Conservation (phyloP, 64 coral and sea anemone genomes). For the Montipora efflorescens region DNA sequence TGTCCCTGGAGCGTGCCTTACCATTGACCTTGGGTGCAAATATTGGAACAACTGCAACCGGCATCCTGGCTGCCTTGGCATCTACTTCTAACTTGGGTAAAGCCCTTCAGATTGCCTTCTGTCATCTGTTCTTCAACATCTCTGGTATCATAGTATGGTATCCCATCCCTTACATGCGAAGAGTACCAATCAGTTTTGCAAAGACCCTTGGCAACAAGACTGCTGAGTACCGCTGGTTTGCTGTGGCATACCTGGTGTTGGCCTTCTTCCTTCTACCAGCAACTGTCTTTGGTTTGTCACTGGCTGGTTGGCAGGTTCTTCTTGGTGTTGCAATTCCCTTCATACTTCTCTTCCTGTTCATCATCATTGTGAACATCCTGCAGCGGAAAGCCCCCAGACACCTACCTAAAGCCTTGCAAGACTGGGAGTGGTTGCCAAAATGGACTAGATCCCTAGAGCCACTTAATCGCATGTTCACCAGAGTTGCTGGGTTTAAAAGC, state of each 20-base stretch:
- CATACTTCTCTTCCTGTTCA: slow-evolving; percentile 75
- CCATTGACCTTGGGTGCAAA: slow-evolving; percentile 96
- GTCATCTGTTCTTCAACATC: slow-evolving; percentile 98
- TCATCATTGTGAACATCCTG: no score
- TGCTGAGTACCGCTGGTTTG: slow-evolving; percentile 96
- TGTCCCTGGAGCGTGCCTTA: slow-evolving; percentile 85
- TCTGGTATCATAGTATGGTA: slow-evolving; percentile 94
- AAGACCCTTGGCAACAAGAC: slow-evolving; percentile 95
- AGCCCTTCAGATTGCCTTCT: slow-evolving; percentile 92
- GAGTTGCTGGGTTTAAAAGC: background rate
- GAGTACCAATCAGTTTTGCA: slow-evolving; percentile 87
- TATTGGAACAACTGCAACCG: slow-evolving; percentile 97
- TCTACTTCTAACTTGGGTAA: slow-evolving; percentile 49
- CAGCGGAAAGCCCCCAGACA: no score
- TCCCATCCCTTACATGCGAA: slow-evolving; percentile 92
- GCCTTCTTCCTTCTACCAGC: slow-evolving; percentile 92
- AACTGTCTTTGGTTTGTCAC: slow-evolving; percentile 83
- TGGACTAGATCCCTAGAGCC: no score
- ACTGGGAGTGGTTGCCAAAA: no score
- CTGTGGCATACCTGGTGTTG: slow-evolving; percentile 85
- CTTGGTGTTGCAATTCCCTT: slow-evolving; percentile 91
- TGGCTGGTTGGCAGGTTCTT: slow-evolving; percentile 97
- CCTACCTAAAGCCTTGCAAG: no score
- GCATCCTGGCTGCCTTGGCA: slow-evolving; percentile 92
- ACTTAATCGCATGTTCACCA: no score